These are phyloP conservation scores for Pterois miles DNA, from an alignment of 2,797 vertebrate species.

Conservation along the genomic window DNA sequence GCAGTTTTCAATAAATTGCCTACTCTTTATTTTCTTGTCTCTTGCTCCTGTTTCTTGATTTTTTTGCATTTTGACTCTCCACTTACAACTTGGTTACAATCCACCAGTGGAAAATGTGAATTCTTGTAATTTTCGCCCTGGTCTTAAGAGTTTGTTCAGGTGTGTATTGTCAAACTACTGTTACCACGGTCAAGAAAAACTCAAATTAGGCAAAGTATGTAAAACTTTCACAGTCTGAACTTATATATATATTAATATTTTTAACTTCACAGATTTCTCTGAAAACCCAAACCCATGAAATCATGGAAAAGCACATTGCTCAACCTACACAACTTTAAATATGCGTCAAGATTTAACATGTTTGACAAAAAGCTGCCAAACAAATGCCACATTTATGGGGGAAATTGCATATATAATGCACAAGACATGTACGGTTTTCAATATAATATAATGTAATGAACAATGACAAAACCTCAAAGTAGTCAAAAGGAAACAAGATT, in stretches of 20 bases:
- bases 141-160: too few species aligned
- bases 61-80: too few species aligned
- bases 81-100: too few species aligned
- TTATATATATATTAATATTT: too few species aligned
- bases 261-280: not conserved
- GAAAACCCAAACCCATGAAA: too few species aligned
- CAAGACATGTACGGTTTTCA: not conserved
- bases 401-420: accelerated
- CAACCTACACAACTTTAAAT: not conserved
- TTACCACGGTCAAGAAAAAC: not conserved
- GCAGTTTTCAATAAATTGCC: too few species aligned
- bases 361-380: not conserved
- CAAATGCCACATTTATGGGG: not conserved
- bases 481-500: constrained; percentile 21
- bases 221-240: not conserved
- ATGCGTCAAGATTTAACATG: not conserved
- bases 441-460: not conserved
- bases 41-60: too few species aligned
- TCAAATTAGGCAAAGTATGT: not conserved
- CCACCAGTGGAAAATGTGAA: too few species aligned
- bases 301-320: not conserved
- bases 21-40: too few species aligned
- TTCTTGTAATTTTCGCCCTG: too few species aligned
- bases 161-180: not conserved
- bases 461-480: not conserved